Evolutionary conservation across 1,140 invertebrate genomes (phyloP).

Genomic region (Nebria ingens): DNA sequence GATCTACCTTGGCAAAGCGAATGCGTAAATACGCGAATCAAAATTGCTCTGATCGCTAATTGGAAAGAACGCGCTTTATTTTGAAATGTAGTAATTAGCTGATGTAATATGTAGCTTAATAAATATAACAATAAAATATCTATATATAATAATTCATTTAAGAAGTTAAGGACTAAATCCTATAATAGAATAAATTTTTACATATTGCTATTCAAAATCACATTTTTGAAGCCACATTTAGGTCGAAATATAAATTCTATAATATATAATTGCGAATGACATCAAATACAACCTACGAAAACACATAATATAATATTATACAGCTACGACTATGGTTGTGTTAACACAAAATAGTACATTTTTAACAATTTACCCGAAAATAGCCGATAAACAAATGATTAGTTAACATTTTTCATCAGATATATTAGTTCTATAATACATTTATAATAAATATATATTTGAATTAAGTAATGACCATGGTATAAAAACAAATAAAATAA

Average conservation of each 20-base stretch:
- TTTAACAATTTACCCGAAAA: neutral
- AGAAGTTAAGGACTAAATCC: too few relatives aligned
- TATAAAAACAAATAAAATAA: too few relatives aligned
- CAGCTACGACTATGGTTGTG: neutral
- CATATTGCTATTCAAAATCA: constrained; percentile 5
- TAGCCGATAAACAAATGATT: neutral
- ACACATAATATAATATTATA: neutral
- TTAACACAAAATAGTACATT: neutral
- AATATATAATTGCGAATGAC: neutral
- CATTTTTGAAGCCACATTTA: constrained; percentile 5
- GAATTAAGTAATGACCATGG: too few relatives aligned
- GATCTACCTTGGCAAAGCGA: too few relatives aligned
- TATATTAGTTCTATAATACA: neutral
- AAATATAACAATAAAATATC: too few relatives aligned
- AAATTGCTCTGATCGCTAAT: too few relatives aligned
- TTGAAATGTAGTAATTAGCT: too few relatives aligned
- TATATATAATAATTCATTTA: too few relatives aligned
- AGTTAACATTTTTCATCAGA: neutral
- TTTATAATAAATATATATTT: too few relatives aligned
- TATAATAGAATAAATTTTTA: neutral
- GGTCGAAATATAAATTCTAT: neutral
- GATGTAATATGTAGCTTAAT: too few relatives aligned
- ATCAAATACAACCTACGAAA: neutral
- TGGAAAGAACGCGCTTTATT: too few relatives aligned
- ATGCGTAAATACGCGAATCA: too few relatives aligned